Conservation (phyloP, 1,140 invertebrate genomes). For the Ceratosolen solmsi region DNA sequence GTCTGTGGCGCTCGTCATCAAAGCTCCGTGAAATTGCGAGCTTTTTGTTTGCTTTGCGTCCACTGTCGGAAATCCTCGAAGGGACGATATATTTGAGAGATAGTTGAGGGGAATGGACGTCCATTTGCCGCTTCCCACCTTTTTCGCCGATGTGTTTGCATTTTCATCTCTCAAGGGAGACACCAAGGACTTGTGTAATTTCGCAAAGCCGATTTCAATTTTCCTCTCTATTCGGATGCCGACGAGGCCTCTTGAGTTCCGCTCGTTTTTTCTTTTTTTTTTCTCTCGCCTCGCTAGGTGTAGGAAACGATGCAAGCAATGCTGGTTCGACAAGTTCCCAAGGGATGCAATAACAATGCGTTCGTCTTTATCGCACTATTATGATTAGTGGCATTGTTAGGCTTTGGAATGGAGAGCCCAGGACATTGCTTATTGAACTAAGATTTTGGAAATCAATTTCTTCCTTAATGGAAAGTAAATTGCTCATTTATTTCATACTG, state of each 20-base stretch:
- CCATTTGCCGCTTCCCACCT: conserved; percentile 50
- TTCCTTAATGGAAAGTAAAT: too few relatives aligned
- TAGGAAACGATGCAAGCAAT: neutral
- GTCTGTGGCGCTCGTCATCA: conserved; percentile 56
- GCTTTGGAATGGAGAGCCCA: too few relatives aligned
- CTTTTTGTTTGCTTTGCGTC: conserved; percentile 60
- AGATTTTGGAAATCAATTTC: too few relatives aligned
- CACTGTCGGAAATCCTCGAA: conserved; percentile 63
- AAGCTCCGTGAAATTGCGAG: conserved; percentile 58
- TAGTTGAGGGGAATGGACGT: conserved; percentile 34
- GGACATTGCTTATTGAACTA: too few relatives aligned
- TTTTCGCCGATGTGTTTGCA: conserved; percentile 66
- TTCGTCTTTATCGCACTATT: conserved; percentile 23
- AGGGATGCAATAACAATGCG: neutral
- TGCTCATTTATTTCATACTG: too few relatives aligned
- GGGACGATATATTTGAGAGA: conserved; percentile 58
- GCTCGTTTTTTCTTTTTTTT: neutral
- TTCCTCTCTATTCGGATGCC: conserved; percentile 65
- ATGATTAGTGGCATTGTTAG: neutral
- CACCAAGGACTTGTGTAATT: conserved; percentile 65
- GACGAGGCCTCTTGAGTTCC: conserved; percentile 61
- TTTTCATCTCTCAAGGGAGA: conserved; percentile 60
- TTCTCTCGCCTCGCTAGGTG: neutral
- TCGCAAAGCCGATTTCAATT: conserved; percentile 73
- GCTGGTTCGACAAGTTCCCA: neutral